phyloP scores from a whole-genome alignment of 2,888 invertebrate species.

The Drosophila nr. perissopoda region DNA sequence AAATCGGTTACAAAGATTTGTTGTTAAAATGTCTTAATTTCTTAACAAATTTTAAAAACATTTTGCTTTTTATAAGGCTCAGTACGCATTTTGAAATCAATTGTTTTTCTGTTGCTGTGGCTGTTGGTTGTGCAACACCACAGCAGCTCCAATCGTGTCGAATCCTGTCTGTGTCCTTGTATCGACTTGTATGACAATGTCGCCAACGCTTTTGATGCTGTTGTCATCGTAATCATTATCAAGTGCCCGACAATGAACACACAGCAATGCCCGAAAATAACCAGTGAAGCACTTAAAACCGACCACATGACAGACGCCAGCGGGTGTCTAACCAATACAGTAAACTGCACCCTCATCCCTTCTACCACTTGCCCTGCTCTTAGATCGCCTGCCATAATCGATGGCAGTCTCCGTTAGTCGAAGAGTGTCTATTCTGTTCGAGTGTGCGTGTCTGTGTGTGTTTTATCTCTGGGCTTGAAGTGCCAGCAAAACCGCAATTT shows the following conservation, averaged over 20 bases:
- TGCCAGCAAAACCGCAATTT: conserved; percentile 65
- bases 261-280: conserved; percentile 65
- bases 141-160: conserved; percentile 28
- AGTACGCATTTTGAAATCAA: conserved; percentile 19
- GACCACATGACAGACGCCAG: conserved; percentile 73
- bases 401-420: conserved; percentile 48
- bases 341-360: neutral
- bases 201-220: conserved; percentile 40
- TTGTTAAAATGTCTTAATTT: accelerated
- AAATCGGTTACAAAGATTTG: neutral
- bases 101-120: conserved; percentile 18
- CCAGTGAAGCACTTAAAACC: conserved; percentile 77
- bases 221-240: conserved; percentile 77
- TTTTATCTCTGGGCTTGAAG: conserved; percentile 49
- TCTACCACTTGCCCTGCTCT: conserved; percentile 2
- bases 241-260: conserved; percentile 66
- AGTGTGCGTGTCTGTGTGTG: conserved; percentile 12
- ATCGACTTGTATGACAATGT: conserved; percentile 40
- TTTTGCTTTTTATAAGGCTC: neutral
- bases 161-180: conserved; percentile 33
- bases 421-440: neutral
- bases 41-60: neutral
- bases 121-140: conserved; percentile 21
- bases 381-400: conserved; percentile 66
- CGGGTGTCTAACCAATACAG: conserved; percentile 27